Percentiles rank a stretch among this genome's conserved stretches.
phyloP scores from a whole-genome alignment of 2,888 invertebrate species.

The Hyposoter dolosus region DNA sequence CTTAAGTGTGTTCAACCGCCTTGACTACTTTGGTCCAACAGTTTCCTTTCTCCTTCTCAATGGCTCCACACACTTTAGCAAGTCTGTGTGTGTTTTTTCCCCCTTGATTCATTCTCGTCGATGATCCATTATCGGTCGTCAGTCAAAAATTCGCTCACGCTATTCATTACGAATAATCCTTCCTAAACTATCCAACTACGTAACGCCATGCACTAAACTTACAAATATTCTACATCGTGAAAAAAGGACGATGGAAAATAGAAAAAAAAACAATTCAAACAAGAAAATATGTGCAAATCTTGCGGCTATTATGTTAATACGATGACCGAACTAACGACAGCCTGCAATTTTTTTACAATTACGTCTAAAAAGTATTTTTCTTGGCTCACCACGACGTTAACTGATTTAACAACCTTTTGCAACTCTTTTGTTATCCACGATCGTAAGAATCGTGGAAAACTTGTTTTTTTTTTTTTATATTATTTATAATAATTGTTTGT shows the following conservation, averaged over 20 bases:
- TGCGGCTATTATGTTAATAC: constrained; percentile 40
- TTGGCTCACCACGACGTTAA: background rate
- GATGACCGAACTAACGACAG: constrained; percentile 26
- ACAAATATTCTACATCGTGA: background rate
- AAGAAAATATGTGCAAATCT: background rate
- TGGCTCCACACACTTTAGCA: background rate
- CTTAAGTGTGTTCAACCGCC: constrained; percentile 59
- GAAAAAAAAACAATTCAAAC: background rate
- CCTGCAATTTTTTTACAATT: constrained; percentile 26
- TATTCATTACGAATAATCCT: constrained; percentile 23
- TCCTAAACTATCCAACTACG: constrained; percentile 14
- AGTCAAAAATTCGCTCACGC: constrained; percentile 39
- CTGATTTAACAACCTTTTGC: background rate
- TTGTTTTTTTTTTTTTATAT: background rate
- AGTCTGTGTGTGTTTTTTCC: constrained; percentile 8
- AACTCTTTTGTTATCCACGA: background rate
- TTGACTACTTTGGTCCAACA: constrained; percentile 58
- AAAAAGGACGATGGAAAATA: background rate
- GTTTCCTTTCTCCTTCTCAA: constrained; percentile 65
- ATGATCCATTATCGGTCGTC: constrained; percentile 52
- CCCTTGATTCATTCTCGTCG: constrained; percentile 44
- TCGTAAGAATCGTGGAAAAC: background rate
- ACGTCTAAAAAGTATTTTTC: constrained; percentile 1
- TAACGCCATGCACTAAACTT: background rate
- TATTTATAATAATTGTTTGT: background rate